Evolutionary conservation across 2,888 invertebrate genomes (phyloP).

Genomic region (Stenolophus ochropezus): DNA sequence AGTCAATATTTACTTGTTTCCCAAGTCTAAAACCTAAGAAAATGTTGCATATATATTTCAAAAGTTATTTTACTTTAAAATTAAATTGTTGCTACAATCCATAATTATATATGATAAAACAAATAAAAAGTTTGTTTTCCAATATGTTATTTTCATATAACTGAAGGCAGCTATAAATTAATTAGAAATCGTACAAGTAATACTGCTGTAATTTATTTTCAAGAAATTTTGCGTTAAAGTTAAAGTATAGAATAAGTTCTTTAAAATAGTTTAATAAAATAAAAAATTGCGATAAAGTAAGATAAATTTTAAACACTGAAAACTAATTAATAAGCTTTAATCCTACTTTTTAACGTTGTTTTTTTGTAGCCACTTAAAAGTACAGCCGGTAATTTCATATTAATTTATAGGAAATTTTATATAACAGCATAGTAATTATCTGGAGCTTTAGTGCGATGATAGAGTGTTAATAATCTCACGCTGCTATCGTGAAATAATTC

Average conservation of each 20-base stretch:
- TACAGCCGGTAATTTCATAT: neutral
- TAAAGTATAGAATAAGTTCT: too few species aligned
- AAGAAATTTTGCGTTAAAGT: too few species aligned
- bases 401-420: neutral
- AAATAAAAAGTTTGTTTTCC: neutral
- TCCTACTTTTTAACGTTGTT: neutral
- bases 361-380: neutral
- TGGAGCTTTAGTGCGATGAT: neutral
- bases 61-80: too few species aligned
- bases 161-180: neutral
- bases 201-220: neutral
- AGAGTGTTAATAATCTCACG: neutral
- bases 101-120: neutral
- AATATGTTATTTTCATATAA: constrained; percentile 13
- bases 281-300: neutral
- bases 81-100: neutral
- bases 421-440: neutral
- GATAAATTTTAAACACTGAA: neutral
- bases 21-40: neutral
- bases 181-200: neutral
- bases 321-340: neutral
- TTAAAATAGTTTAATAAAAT: too few species aligned
- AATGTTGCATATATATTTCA: too few species aligned
- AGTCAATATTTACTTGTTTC: neutral
- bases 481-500: neutral